phyloP scores from a whole-genome alignment of 1,140 invertebrate species.

The Lordiphosa mommai region DNA sequence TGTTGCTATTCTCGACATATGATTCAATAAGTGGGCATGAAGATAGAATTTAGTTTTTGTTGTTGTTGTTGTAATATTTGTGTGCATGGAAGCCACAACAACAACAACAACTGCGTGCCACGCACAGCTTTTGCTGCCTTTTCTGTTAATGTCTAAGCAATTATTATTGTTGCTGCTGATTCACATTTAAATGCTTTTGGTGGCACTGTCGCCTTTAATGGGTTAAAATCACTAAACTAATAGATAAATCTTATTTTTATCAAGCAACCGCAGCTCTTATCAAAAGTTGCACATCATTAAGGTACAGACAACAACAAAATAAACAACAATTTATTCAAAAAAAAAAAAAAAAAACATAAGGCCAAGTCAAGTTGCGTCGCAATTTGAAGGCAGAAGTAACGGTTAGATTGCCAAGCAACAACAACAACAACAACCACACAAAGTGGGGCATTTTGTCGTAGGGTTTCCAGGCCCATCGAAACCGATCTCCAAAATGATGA shows the following conservation, averaged over 20 bases:
- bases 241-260: conserved; percentile 68
- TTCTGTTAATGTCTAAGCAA: conserved; percentile 7
- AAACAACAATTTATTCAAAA: not conserved
- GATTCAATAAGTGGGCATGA: conserved; percentile 68
- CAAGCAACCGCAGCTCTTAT: conserved; percentile 51
- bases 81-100: conserved; percentile 18
- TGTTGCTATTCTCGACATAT: conserved; percentile 79
- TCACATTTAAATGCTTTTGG: not conserved
- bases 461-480: conserved; percentile 6
- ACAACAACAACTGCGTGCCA: conserved; percentile 17
- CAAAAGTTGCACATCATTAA: conserved; percentile 51
- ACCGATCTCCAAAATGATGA: no score
- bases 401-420: conserved; percentile 12
- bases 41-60: conserved; percentile 15
- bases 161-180: conserved; percentile 12
- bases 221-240: conserved; percentile 43
- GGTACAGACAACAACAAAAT: conserved; percentile 22
- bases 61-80: conserved; percentile 54
- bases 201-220: conserved; percentile 5
- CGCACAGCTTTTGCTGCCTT: conserved; percentile 38
- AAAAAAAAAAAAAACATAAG: not conserved
- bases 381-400: conserved; percentile 10
- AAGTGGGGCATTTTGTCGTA: conserved; percentile 12
- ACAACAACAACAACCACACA: conserved; percentile 9
- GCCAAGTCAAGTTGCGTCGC: conserved; percentile 32